phyloP scores from a whole-genome alignment of 35 echinoderm and acorn worm species.

The Ophioderma brevispina region DNA sequence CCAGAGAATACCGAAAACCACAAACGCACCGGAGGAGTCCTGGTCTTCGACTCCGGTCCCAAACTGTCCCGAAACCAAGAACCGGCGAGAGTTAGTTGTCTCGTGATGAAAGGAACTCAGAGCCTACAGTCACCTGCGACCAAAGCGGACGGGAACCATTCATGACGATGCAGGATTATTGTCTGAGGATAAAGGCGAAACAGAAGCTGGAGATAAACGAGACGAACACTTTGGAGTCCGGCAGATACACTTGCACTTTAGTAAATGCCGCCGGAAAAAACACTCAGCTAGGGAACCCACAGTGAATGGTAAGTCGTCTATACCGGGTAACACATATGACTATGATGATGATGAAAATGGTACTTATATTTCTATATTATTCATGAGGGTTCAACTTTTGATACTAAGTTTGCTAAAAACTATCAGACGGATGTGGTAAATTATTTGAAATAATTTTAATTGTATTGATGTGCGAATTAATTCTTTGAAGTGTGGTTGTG shows the following conservation, averaged over 20 bases:
- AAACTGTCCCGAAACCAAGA: slow-evolving; percentile 39
- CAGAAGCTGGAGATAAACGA: slow-evolving; percentile 69
- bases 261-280: slow-evolving; percentile 60
- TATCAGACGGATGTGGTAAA: no score
- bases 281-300: slow-evolving; percentile 51
- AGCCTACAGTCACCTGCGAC: slow-evolving; percentile 75
- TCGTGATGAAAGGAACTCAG: slow-evolving; percentile 77
- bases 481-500: no score
- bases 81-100: slow-evolving; percentile 63
- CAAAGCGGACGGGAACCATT: slow-evolving; percentile 48
- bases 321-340: no score
- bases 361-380: neutral
- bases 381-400: no score
- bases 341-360: neutral
- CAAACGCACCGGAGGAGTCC: slow-evolving; percentile 69
- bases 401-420: no score
- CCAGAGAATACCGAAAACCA: neutral
- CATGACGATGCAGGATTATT: slow-evolving; percentile 56
- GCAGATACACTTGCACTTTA: slow-evolving; percentile 76
- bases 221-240: slow-evolving; percentile 40
- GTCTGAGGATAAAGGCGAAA: slow-evolving; percentile 46
- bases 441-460: no score
- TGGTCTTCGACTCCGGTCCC: slow-evolving; percentile 59
- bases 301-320: slow-evolving; percentile 56
- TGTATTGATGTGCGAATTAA: no score